Base-by-base conservation (phyloP, 2,888 invertebrate genomes). In the Mayetiola destructor region DNA sequence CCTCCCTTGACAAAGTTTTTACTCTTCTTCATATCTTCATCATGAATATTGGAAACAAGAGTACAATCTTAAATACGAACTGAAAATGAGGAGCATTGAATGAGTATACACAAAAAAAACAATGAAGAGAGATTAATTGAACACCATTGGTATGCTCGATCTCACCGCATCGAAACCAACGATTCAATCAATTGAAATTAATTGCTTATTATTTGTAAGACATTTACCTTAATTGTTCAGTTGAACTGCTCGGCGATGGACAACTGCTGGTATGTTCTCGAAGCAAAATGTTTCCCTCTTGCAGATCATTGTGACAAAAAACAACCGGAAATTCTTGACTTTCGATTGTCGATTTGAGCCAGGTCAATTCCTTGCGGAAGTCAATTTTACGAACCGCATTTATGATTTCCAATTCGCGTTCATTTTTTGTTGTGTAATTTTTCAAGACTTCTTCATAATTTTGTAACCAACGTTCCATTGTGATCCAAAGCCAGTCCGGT, bases 221-320 rank as follows among this genome's bases (percentile, higher is more conserved):
- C 32, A 60, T 58, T 60, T 61, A 62, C 62, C 62, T 62, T 20
- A 60, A 40, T 18, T 48, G 56, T 36, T 61, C 59, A 20, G 40
- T 55, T 27, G 60, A 57, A 23, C 39, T 57, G 53, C 55, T 36
- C 48, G 56, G 37, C 21, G 58, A 58, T 40, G 57, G 37, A 9
- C 53, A 5, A 53, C 37, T 12, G n/a, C n/a, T n/a, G 23, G 14
- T 27, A 35, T 29, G 61, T 61, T 79, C 76, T 23, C 76, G 65
- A 1, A 78, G 59, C 0, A 80, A 66, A 42, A 80, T 80, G 66
- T 80, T 80, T 30, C 80, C 94, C 76, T 93, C 93, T 69, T 95
- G 94, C 75, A 94, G 76, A 67, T 95, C 95, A 68, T 95, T 95
- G 70, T 95, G 95, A 63, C 91, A 92, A 73, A 95, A 95, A 0